Percentiles rank a stretch among this genome's conserved stretches.
Evolutionary conservation across 2,113 vertebrate genomes (phyloP).

Genomic region (Otocyon megalotis): DNA sequence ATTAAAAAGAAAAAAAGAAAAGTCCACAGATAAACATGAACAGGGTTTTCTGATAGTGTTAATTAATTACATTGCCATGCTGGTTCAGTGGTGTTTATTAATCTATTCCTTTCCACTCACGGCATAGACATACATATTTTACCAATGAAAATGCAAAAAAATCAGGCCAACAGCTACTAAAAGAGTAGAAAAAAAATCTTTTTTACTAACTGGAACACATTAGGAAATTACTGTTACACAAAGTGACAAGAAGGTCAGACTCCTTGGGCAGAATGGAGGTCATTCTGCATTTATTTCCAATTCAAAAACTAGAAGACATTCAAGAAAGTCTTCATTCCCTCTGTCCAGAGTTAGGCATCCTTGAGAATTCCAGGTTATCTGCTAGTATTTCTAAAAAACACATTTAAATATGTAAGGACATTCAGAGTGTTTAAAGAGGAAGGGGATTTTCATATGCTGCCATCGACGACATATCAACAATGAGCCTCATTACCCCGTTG

Average conservation of each 20-base stretch:
- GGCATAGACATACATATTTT: slow-evolving; percentile 65
- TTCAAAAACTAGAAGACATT: background rate
- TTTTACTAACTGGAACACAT: slow-evolving; percentile 7
- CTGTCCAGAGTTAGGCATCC: background rate
- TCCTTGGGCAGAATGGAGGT: background rate
- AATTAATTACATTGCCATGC: slow-evolving; percentile 54
- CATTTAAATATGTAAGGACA: background rate
- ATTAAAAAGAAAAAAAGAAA: slow-evolving; percentile 80
- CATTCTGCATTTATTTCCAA: slow-evolving; percentile 55
- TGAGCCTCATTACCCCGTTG: background rate
- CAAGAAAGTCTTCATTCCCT: background rate
- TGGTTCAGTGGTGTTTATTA: slow-evolving; percentile 29
- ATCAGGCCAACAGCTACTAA: slow-evolving; percentile 43
- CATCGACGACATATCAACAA: background rate
- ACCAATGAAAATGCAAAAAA: background rate
- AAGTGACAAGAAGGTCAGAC: slow-evolving; percentile 53
- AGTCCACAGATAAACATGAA: slow-evolving; percentile 75
- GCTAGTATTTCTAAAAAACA: background rate
- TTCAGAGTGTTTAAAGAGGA: background rate
- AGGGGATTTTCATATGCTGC: background rate
- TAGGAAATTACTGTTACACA: slow-evolving; percentile 46
- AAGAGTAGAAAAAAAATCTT: background rate
- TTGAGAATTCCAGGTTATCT: slow-evolving; percentile 30
- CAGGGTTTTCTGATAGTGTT: slow-evolving; percentile 59
- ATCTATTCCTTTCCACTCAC: slow-evolving; percentile 23